These are phyloP conservation scores for Zophobas morio DNA, from an alignment of 1,140 invertebrate genomes.

Conservation along the genomic window DNA sequence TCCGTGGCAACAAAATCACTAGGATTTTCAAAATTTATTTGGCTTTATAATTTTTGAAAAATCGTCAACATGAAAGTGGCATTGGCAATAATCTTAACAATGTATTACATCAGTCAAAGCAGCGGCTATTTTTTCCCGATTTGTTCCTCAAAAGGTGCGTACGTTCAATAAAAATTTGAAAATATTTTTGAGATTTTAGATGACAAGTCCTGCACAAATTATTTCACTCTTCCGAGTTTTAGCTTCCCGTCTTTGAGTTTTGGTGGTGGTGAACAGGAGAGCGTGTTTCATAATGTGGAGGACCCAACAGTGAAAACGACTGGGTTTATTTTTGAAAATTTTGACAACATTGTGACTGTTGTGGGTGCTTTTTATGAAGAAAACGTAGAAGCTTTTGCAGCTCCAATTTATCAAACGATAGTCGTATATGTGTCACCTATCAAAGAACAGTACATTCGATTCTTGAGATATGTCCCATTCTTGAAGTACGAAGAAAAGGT, in stretches of 20 bases:
- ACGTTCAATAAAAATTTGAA: background rate
- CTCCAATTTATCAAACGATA: background rate
- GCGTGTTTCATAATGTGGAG: too few species aligned
- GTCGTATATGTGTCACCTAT: background rate
- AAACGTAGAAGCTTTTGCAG: background rate
- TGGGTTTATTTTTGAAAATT: too few species aligned
- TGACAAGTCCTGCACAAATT: slow-evolving; percentile 7
- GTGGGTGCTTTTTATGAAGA: background rate
- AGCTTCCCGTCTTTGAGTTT: background rate
- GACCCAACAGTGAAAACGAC: too few species aligned
- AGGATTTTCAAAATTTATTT: slow-evolving; percentile 26
- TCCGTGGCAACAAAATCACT: slow-evolving; percentile 18
- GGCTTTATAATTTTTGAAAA: slow-evolving; percentile 18
- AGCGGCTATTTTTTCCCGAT: slow-evolving; percentile 1
- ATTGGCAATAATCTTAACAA: background rate
- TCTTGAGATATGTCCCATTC: background rate
- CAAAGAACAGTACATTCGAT: background rate
- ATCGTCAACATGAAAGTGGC: slow-evolving; percentile 8
- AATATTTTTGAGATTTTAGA: background rate
- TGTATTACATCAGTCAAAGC: background rate
- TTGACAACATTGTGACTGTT: too few species aligned
- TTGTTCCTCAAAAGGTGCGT: background rate
- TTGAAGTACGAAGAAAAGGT: slow-evolving; percentile 2
- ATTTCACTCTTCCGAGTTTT: slow-evolving; percentile 1
- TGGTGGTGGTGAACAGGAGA: too few species aligned